These are phyloP conservation scores for Cremastinae sp. DNA, from an alignment of 2,888 invertebrate genomes.

Conservation along the genomic window DNA sequence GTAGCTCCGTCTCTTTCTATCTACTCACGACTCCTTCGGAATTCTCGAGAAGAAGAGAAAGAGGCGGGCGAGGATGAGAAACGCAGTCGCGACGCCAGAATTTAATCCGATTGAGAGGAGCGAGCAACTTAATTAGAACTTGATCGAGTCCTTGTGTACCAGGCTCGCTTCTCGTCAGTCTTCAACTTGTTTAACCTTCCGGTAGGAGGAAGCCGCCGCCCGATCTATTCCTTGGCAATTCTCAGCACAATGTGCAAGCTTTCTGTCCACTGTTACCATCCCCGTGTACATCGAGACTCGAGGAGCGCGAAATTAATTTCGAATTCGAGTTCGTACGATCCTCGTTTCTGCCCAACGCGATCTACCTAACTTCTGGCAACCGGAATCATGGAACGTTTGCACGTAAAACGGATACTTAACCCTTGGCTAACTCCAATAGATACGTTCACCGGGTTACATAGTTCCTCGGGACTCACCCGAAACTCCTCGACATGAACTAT, in stretches of 20 bases:
- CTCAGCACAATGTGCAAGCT: slow-evolving; percentile 24
- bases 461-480: slow-evolving; percentile 54
- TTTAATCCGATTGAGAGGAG: slow-evolving; percentile 58
- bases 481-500: slow-evolving; percentile 15
- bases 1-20: too few species aligned
- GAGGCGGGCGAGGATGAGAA: slow-evolving; percentile 21
- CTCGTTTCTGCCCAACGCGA: background rate
- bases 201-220: slow-evolving; percentile 43
- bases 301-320: slow-evolving; percentile 58
- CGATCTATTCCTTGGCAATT: slow-evolving; percentile 17
- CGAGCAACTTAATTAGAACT: slow-evolving; percentile 63
- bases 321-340: slow-evolving; percentile 45
- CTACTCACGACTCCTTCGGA: background rate
- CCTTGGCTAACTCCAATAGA: slow-evolving; percentile 34
- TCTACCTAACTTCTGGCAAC: slow-evolving; percentile 1
- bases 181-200: slow-evolving; percentile 63
- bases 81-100: slow-evolving; percentile 49
- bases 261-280: slow-evolving; percentile 30
- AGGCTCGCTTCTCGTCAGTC: slow-evolving; percentile 39
- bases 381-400: slow-evolving; percentile 41
- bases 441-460: slow-evolving; percentile 20
- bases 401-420: slow-evolving; percentile 55
- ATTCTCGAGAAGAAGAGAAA: background rate
- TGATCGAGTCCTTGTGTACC: slow-evolving; percentile 59
- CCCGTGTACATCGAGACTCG: slow-evolving; percentile 19